Evolutionary conservation across 1,140 invertebrate genomes (phyloP).

Genomic region (Maconellicoccus hirsutus): DNA sequence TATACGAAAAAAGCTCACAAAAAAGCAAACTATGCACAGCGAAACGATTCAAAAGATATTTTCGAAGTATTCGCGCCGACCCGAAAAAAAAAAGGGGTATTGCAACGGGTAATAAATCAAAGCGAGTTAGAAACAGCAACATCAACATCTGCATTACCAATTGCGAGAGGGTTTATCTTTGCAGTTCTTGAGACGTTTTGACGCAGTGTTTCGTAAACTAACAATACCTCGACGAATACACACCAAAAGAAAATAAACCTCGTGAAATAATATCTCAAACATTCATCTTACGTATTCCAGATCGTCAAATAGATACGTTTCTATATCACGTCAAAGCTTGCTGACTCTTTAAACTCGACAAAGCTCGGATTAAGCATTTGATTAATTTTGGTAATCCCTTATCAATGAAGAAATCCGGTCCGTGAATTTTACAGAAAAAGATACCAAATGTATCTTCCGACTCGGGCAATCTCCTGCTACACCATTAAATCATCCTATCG

Average conservation of each 20-base stretch:
- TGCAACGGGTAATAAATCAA: conserved; percentile 13
- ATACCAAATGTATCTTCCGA: not conserved
- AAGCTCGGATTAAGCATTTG: too few species aligned
- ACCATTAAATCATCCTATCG: conserved; percentile 17
- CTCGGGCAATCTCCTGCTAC: not conserved
- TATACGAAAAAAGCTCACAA: not conserved
- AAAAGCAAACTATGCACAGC: not conserved
- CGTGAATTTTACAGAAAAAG: not conserved
- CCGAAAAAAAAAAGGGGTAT: not conserved
- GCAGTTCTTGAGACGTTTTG: conserved; percentile 2
- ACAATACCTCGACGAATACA: too few species aligned
- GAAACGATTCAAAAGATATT: conserved; percentile 14
- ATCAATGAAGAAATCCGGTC: not conserved
- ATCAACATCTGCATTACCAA: conserved; percentile 22
- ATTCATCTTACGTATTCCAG: too few species aligned
- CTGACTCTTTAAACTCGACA: too few species aligned
- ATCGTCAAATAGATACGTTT: too few species aligned
- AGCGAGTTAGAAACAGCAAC: conserved; percentile 17
- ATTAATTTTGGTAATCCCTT: conserved; percentile 9
- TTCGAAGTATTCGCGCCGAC: not conserved
- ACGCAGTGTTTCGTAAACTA: conserved; percentile 12
- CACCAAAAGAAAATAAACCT: too few species aligned
- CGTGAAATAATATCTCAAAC: too few species aligned
- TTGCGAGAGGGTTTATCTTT: conserved; percentile 17
- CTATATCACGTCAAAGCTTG: too few species aligned